Percentiles rank a stretch among this genome's conserved stretches.
Evolutionary conservation across 2,888 invertebrate genomes (phyloP).

Genomic region (Elaeidobius kamerunicus): DNA sequence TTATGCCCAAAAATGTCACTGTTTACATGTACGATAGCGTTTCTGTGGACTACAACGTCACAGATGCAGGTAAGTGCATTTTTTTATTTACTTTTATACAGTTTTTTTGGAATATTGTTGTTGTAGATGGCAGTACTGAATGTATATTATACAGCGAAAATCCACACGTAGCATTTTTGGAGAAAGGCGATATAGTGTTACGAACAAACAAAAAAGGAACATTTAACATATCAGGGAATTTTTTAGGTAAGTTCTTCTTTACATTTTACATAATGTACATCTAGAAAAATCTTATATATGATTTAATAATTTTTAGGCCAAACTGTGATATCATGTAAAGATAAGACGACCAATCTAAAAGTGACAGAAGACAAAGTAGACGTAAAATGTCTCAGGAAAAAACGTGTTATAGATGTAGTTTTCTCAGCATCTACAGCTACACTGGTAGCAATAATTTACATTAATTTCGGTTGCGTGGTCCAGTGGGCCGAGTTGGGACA

Average conservation of each 20-base stretch:
- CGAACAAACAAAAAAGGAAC: conserved; percentile 32
- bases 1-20: conserved; percentile 38
- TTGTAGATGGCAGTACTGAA: conserved; percentile 25
- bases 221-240: conserved; percentile 45
- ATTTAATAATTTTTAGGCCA: conserved; percentile 37
- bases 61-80: conserved; percentile 19
- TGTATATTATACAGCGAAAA: conserved; percentile 34
- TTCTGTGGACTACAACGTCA: conserved; percentile 29
- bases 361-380: conserved; percentile 39
- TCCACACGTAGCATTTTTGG: conserved; percentile 33
- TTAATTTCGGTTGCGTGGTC: conserved; percentile 89
- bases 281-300: neutral
- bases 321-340: conserved; percentile 38
- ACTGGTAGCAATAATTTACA: conserved; percentile 76
- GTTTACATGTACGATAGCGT: conserved; percentile 42
- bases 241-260: conserved; percentile 43
- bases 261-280: neutral
- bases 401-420: conserved; percentile 66
- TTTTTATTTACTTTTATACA: neutral
- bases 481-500: conserved; percentile 67
- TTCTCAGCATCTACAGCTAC: conserved; percentile 74
- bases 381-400: conserved; percentile 39
- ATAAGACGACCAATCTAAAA: conserved; percentile 26
- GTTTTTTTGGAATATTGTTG: neutral
- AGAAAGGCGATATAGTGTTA: conserved; percentile 33